A percentile compares a stretch with the other conserved stretches of the same genome.
Conservation (phyloP, 2,113 vertebrate genomes). For the Rhagologus leucostigma region DNA sequence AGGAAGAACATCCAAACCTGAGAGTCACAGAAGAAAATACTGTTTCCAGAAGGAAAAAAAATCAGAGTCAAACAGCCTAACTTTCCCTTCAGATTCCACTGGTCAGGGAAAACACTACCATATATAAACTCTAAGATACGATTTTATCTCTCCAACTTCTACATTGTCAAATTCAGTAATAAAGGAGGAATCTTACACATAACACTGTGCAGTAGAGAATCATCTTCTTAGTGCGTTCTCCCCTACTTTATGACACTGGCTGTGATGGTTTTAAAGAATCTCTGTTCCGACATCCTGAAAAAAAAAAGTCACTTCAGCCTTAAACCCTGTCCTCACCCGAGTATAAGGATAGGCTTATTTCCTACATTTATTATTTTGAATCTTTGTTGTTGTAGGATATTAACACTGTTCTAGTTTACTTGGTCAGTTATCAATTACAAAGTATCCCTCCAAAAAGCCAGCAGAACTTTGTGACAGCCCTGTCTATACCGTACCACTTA, state of each 20-base stretch:
- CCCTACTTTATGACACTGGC: neutral
- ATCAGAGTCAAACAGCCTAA: neutral
- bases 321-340: neutral
- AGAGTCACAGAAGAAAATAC: neutral
- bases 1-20: neutral
- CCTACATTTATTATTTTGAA: neutral
- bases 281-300: neutral
- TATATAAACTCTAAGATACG: neutral
- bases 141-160: neutral
- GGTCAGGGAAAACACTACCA: neutral
- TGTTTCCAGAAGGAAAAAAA: neutral
- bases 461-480: neutral
- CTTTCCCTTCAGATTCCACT: neutral
- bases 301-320: neutral
- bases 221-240: neutral
- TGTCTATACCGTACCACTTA: fast-evolving
- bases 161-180: neutral
- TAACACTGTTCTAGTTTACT: neutral
- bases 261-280: neutral
- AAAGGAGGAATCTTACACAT: neutral
- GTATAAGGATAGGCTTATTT: neutral
- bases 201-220: neutral
- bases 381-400: neutral
- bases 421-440: neutral
- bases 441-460: neutral